Evolutionary conservation across 2,888 invertebrate genomes (phyloP).

Genomic region (Drosophila engyochracea): DNA sequence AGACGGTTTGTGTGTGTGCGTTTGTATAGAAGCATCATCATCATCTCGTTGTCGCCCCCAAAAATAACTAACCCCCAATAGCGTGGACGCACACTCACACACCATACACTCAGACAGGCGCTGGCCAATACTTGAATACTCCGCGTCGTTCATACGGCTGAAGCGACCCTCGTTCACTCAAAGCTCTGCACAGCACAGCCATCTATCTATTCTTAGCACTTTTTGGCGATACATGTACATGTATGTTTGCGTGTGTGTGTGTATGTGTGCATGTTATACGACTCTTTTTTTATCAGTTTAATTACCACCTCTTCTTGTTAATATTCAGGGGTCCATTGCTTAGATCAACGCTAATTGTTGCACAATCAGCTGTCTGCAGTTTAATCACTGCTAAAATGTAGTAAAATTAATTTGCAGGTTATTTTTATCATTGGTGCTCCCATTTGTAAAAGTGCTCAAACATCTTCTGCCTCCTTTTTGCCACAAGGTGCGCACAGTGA

Average conservation of each 20-base stretch:
- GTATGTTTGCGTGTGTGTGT: not conserved
- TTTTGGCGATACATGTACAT: constrained; percentile 42
- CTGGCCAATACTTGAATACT: constrained; percentile 33
- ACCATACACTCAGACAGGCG: constrained; percentile 22
- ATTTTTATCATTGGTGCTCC: not conserved
- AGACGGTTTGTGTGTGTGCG: constrained; percentile 25
- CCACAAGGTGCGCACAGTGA: not conserved
- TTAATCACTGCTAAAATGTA: not conserved
- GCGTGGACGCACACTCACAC: constrained; percentile 31
- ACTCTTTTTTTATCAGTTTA: constrained; percentile 21
- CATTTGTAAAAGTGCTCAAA: not conserved
- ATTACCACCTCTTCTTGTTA: constrained; percentile 45
- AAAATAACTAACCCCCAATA: constrained; percentile 74
- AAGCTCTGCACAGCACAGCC: constrained; percentile 31
- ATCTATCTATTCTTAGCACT: constrained; percentile 66
- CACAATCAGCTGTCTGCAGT: not conserved
- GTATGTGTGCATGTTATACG: not conserved
- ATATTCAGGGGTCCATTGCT: constrained; percentile 33
- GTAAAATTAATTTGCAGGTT: not conserved
- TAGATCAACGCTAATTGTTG: constrained; percentile 36
- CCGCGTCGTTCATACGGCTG: constrained; percentile 25
- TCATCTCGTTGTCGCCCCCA: constrained; percentile 55
- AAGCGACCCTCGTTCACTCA: constrained; percentile 53
- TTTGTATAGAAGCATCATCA: constrained; percentile 40
- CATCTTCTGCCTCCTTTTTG: not conserved